A percentile compares a stretch with the other conserved stretches of the same genome.
These are phyloP conservation scores for Homarus gammarus DNA, from an alignment of 2,888 invertebrate species.

Conservation along the genomic window DNA sequence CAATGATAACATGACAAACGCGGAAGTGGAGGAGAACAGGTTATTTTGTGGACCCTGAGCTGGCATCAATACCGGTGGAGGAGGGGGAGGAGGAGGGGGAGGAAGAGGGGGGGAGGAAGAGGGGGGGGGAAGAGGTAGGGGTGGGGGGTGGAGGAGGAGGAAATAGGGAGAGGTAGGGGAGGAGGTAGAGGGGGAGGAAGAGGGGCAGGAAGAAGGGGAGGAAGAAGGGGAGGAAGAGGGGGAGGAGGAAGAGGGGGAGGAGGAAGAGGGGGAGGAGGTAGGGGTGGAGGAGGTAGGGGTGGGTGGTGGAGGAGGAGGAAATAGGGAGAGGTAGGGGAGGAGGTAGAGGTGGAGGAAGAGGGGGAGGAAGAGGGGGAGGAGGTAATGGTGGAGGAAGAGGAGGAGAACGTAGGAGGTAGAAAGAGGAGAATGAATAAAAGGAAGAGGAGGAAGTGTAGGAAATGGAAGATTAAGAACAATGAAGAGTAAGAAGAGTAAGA, in stretches of 20 bases:
- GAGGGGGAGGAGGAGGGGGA: conserved; percentile 1
- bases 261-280: not conserved
- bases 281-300: not conserved
- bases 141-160: conserved; percentile 22
- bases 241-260: not conserved
- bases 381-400: not conserved
- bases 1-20: too few species aligned
- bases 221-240: not conserved
- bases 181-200: not conserved
- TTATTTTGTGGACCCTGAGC: too few species aligned
- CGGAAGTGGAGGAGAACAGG: too few species aligned
- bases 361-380: not conserved
- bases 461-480: not conserved
- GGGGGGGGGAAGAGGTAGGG: not conserved
- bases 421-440: too few species aligned
- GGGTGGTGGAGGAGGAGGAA: too few species aligned
- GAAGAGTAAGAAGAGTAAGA: not conserved
- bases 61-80: too few species aligned
- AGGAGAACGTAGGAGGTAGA: not conserved
- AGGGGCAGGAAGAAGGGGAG: not conserved
- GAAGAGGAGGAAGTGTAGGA: not conserved
- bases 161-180: conserved; percentile 9
- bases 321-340: too few species aligned
- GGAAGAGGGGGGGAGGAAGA: not conserved
- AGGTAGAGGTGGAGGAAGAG: not conserved